Evolutionary conservation across 2,797 vertebrate genomes (phyloP).

Genomic region (Silurus lanzhouensis): DNA sequence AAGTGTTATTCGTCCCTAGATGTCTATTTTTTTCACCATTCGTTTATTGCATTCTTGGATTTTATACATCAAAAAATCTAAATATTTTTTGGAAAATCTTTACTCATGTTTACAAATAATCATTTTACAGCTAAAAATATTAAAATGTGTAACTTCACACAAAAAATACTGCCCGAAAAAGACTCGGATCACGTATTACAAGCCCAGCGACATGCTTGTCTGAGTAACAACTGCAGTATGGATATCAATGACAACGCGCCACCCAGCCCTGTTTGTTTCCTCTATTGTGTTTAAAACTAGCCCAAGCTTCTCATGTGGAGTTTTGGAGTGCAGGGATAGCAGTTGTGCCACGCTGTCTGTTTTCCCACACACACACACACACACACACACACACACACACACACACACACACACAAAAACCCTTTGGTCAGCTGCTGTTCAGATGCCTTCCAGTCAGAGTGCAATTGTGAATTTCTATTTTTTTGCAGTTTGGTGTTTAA

Average conservation of each 20-base stretch:
- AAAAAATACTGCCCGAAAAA: not conserved
- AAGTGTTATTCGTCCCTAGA: too few relatives aligned
- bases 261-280: not conserved
- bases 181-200: not conserved
- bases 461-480: not conserved
- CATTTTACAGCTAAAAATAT: not conserved
- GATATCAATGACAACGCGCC: not conserved
- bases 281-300: conserved; percentile 65
- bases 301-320: conserved; percentile 45
- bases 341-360: conserved; percentile 42
- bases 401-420: conserved; percentile 1
- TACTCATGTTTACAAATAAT: not conserved
- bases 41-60: not conserved
- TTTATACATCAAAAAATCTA: not conserved
- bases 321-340: conserved; percentile 59
- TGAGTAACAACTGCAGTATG: not conserved
- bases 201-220: not conserved
- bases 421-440: conserved; percentile 4
- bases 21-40: not conserved
- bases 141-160: not conserved
- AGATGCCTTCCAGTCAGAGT: conserved; percentile 14
- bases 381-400: conserved; percentile 48
- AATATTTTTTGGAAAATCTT: not conserved
- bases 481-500: conserved; percentile 43
- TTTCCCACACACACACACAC: conserved; percentile 61